Evolutionary conservation across 2,797 vertebrate species (phyloP).

Genomic region (Micropoecilia bifurca): DNA sequence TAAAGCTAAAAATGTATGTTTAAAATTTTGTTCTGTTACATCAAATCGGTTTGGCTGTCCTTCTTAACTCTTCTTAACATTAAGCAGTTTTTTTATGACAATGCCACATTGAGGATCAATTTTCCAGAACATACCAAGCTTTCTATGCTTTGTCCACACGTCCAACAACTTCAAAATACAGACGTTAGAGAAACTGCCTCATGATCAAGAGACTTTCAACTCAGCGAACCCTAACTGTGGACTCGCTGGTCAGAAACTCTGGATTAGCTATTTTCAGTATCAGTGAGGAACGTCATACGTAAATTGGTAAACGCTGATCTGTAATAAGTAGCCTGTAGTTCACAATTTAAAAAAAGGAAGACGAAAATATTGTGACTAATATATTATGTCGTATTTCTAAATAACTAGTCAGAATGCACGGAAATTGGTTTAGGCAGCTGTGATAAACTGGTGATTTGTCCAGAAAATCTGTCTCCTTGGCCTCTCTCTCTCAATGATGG

Average conservation of each 20-base stretch:
- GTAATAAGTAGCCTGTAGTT: background rate
- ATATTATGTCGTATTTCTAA: background rate
- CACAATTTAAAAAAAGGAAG: background rate
- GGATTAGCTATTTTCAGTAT: background rate
- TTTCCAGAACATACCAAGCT: slow-evolving; percentile 1
- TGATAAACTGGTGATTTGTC: background rate
- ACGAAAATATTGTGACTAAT: background rate
- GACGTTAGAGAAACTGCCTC: background rate
- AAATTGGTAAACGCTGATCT: background rate
- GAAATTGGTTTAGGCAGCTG: background rate
- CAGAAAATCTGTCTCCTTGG: too few species aligned
- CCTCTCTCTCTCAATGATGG: background rate
- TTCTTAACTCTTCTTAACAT: slow-evolving; percentile 12
- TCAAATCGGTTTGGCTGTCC: slow-evolving; percentile 39
- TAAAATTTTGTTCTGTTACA: background rate
- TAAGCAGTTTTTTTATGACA: slow-evolving; percentile 13
- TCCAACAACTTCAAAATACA: background rate
- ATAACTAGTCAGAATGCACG: background rate
- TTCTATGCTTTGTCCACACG: slow-evolving; percentile 31
- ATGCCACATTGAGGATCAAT: slow-evolving; percentile 19
- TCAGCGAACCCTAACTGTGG: background rate
- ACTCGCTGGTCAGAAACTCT: background rate
- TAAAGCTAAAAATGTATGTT: slow-evolving; percentile 15
- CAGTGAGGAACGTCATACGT: background rate
- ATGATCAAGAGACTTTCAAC: background rate